Conservation (phyloP, 2,888 invertebrate genomes). For the Dermolepida albohirtum region DNA sequence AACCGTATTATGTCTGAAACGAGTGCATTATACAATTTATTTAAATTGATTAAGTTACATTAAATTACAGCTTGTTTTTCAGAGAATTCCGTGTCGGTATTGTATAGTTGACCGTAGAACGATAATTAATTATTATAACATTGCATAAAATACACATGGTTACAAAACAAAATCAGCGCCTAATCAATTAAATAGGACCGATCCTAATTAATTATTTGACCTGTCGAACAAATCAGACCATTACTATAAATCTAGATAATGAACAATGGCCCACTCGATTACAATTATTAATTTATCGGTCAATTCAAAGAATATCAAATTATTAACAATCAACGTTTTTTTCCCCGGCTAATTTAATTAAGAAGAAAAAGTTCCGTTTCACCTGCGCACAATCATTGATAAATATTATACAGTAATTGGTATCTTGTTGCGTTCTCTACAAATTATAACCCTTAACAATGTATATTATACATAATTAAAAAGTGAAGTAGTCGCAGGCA, state of each 20-base stretch:
- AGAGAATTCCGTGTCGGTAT: too few species aligned
- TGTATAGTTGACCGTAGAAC: not conserved
- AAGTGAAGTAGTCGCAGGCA: constrained; percentile 22
- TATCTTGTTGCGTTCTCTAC: constrained; percentile 37
- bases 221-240: constrained; percentile 36
- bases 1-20: too few species aligned
- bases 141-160: constrained; percentile 20
- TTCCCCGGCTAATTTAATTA: constrained; percentile 37
- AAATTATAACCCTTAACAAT: constrained; percentile 29
- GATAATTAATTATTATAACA: constrained; percentile 27
- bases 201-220: constrained; percentile 37
- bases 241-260: constrained; percentile 37
- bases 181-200: constrained; percentile 33
- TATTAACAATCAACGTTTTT: constrained; percentile 34
- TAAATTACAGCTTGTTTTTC: too few species aligned
- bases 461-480: constrained; percentile 35
- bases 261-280: constrained; percentile 41
- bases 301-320: constrained; percentile 41
- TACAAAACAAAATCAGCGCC: constrained; percentile 41
- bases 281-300: constrained; percentile 43
- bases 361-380: constrained; percentile 22
- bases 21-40: too few species aligned
- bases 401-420: constrained; percentile 40
- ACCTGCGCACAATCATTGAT: constrained; percentile 34
- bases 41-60: too few species aligned